Base-by-base conservation (phyloP, 1,140 invertebrate species). In the Samia ricini region DNA sequence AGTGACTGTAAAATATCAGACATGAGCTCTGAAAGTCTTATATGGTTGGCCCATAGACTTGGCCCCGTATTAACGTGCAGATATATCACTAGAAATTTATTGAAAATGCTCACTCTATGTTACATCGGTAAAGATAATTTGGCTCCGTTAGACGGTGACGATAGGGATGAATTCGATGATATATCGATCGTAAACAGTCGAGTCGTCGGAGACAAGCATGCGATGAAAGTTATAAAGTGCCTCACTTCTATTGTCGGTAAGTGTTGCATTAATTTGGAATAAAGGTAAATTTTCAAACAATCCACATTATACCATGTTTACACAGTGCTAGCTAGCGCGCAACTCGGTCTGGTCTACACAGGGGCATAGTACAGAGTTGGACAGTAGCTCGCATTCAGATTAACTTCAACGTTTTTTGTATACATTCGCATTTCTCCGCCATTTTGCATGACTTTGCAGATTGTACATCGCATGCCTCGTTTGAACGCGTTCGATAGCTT, bases 31-130 rank as follows among this genome's bases (percentile, higher is more conserved):
- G 97, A 98, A 78, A 98, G 96, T 78, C 91, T 99, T 0, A 94
- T 97, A 49, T 99, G 97, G 98, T 81, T 99, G 20, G 94, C 97
- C 0, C 96, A 98, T 90, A 93, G 97, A 69, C 89, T 99, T n/a
- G 98, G 98, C 0, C 98, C 98, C 0, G 96, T 99, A 22, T 91
- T 99, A 5, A 98, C 97, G 2, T 96, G 98, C 15, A 94, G 95
- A 69, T 95, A 97, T 91, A 91, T 99, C 21, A 97, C 98, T 0
- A 92, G 96, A 48, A 99, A 99, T 91, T 91, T 99, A 36, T 89
- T 99, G 3, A 94, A 98, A 71, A 98, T 99, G 95, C 88, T 99
- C 12, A 96, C 97, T 0, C 87, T 99, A 0, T 99, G 98, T 86
- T 99, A 99, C 81, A 94, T 97, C 21, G 96, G 96, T 0, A 93